Base-by-base conservation (phyloP, 2,797 vertebrate species). In the Dipus sagitta region DNA sequence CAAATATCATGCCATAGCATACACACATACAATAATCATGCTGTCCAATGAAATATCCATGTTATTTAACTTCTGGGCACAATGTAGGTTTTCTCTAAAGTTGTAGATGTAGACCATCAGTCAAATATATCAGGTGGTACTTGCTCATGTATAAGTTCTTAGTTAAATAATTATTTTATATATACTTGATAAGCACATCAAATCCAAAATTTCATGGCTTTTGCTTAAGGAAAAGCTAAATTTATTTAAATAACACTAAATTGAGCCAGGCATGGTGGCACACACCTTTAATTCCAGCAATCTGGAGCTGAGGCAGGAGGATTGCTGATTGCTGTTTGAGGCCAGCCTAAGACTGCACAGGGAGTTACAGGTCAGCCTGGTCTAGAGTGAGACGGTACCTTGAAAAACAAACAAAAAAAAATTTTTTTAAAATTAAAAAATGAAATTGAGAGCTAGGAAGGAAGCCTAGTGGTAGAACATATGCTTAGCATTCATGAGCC, bases 191-290 rank as follows among this genome's bases (percentile, higher is more conserved):
- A 88, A 70, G 10, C 18, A 88, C 26, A 75, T 24, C 15, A 74
- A 26, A 86, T 32, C 47, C 70, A 81, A 42, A 42, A 71, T 60
- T 65, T 89, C 9, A 18, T 84, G 42, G n/a, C 15, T 72, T 68
- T n/a, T 47, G 38, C 65, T 38, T 90, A 93, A 87, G 17, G 30
- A 85, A 90, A 68, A 94, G 21, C 20, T 84, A 71, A 82, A 68
- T n/a, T 72, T 76, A 70, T 64, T 72, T 76, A 84, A 76, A 30
- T 23, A 20, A 88, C 83, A 80, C 3, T 30, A 70, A 42, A 38
- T 38, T 38, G 38, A 38, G 38, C 38, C 38, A 38, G 38, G 38
- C 3, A 38, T 38, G 38, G 38, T 38, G 38, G 38, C 38, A 38
- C 38, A 38, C 38, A 38, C 38, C 38, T 38, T 38, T 38, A 38